A percentile compares a stretch with the other conserved stretches of the same genome.
Conservation (phyloP, 2,113 vertebrate species). For the Halichoeres trimaculatus region DNA sequence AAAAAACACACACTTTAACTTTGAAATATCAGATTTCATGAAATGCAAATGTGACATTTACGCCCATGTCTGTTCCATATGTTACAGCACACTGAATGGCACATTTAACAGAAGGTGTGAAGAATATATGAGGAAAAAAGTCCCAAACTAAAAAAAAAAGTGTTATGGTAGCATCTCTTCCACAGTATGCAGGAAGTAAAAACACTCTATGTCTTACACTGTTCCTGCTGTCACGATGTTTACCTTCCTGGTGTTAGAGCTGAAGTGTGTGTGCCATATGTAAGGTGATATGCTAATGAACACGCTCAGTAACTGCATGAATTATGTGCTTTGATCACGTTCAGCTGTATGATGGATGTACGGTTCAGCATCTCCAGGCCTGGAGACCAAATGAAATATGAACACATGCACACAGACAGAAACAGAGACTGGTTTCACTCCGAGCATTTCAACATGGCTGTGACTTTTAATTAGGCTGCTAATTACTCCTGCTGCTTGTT, state of each 20-base stretch:
- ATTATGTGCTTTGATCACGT: constrained; percentile 38
- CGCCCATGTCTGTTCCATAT: constrained; percentile 1
- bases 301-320: background rate
- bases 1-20: background rate
- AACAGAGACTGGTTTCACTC: constrained; percentile 14
- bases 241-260: background rate
- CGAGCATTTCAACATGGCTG: constrained; percentile 40
- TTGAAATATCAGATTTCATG: background rate
- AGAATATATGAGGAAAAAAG: background rate
- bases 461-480: constrained; percentile 47
- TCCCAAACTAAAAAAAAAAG: no score
- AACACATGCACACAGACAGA: constrained; percentile 26
- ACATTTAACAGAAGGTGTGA: constrained; percentile 8
- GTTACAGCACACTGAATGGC: background rate
- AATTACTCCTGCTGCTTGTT: constrained; percentile 31
- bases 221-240: constrained; percentile 4
- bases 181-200: background rate
- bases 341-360: background rate
- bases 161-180: background rate
- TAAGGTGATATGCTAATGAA: background rate
- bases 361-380: constrained; percentile 21
- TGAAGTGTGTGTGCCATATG: background rate
- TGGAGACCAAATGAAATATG: constrained; percentile 45
- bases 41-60: constrained; percentile 44
- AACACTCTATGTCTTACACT: background rate